Conservation (phyloP, 2,113 vertebrate genomes). For the Machaerirhynchus nigripectus region DNA sequence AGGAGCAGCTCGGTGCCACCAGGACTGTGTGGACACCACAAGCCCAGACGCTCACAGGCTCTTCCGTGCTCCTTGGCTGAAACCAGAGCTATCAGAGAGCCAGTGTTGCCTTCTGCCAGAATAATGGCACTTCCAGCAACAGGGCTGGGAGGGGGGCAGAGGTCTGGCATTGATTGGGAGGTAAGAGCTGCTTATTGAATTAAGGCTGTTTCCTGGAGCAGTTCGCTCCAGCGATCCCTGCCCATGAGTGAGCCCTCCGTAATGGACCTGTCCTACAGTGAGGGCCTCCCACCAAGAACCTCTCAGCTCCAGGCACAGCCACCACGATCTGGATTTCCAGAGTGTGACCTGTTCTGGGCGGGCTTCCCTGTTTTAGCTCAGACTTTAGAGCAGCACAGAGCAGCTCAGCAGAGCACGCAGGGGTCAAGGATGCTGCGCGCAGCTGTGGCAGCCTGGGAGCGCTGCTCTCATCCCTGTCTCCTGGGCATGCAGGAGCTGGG, state of each 20-base stretch:
- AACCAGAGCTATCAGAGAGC: not conserved
- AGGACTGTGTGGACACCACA: accelerated
- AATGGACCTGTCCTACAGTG: accelerated
- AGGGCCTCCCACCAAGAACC: not conserved
- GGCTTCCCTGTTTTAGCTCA: not conserved
- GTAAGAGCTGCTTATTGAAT: not conserved
- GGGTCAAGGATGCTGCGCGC: accelerated
- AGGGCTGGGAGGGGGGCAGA: not conserved
- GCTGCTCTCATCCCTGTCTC: not conserved
- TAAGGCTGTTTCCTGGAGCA: not conserved
- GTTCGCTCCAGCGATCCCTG: accelerated
- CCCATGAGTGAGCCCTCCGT: not conserved
- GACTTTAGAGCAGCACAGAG: not conserved
- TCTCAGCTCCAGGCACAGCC: not conserved
- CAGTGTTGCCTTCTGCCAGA: not conserved
- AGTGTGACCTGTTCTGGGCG: not conserved
- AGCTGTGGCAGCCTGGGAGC: not conserved
- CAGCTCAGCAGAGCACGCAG: accelerated
- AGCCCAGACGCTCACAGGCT: not conserved
- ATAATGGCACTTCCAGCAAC: not conserved
- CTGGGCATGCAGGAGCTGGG: not conserved
- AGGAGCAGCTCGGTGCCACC: not conserved
- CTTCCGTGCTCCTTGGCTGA: not conserved
- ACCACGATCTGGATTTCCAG: not conserved
- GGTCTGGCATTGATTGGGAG: not conserved